These are phyloP conservation scores for Myotis myotis DNA, from an alignment of 2,797 vertebrate genomes.

Conservation along the genomic window DNA sequence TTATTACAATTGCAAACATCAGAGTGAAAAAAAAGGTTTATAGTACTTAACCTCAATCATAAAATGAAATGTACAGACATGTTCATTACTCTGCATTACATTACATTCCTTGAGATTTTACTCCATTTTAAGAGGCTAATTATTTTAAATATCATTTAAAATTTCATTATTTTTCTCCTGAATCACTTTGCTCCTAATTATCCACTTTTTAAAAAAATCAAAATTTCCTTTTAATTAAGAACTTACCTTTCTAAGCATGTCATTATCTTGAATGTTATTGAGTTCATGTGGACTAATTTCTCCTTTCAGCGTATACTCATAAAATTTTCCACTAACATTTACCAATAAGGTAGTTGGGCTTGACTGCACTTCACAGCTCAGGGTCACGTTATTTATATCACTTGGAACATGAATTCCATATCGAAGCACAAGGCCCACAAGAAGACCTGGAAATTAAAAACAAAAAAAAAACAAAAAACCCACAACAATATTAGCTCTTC, in stretches of 20 bases:
- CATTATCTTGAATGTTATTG: constrained; percentile 93
- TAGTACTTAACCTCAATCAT: constrained; percentile 16
- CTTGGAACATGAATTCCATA: constrained; percentile 95
- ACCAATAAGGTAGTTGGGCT: constrained; percentile 95
- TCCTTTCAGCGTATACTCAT: constrained; percentile 96
- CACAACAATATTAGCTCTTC: neutral
- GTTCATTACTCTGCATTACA: constrained; percentile 5
- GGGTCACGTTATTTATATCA: constrained; percentile 89
- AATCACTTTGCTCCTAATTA: constrained; percentile 25
- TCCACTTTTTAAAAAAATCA: neutral
- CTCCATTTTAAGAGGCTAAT: constrained; percentile 41
- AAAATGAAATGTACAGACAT: constrained; percentile 39
- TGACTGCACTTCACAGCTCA: constrained; percentile 93
- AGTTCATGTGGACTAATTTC: constrained; percentile 91
- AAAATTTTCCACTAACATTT: constrained; percentile 95
- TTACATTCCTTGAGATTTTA: constrained; percentile 21
- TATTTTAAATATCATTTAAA: constrained; percentile 53
- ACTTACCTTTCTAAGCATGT: constrained; percentile 98
- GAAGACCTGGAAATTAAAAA: constrained; percentile 86
- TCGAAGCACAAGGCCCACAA: constrained; percentile 94
- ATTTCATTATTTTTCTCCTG: constrained; percentile 9
- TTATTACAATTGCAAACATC: constrained; percentile 33
- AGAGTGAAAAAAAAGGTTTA: constrained; percentile 34
- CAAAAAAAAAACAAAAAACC: constrained; percentile 15
- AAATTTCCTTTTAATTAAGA: constrained; percentile 6